Evolutionary conservation across 2,888 invertebrate genomes (phyloP).

Genomic region (Melipona bicolor): DNA sequence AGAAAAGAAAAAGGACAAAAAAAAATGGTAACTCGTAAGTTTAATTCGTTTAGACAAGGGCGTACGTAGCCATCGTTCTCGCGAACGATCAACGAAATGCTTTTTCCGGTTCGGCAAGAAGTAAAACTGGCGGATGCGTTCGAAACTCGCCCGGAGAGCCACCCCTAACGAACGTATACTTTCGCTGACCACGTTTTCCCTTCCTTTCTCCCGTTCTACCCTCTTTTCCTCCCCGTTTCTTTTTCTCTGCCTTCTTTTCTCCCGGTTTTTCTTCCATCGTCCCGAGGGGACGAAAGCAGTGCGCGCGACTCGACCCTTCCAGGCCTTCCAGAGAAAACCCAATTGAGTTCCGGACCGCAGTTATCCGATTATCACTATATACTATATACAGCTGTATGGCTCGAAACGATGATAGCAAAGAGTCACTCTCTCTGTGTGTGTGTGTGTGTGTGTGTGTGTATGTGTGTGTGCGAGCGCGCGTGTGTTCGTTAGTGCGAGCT

Average conservation of each 20-base stretch:
- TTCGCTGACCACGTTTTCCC: constrained; percentile 20
- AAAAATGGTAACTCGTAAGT: constrained; percentile 1
- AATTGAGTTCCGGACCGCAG: constrained; percentile 77
- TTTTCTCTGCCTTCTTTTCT: neutral
- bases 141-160: neutral
- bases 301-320: constrained; percentile 55
- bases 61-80: neutral
- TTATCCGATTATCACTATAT: constrained; percentile 78
- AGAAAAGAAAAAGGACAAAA: too few species aligned
- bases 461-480: neutral
- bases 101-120: neutral
- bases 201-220: neutral
- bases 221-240: too few species aligned
- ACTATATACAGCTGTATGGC: constrained; percentile 33
- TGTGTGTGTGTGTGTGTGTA: too few species aligned
- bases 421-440: too few species aligned
- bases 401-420: constrained; percentile 36
- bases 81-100: constrained; percentile 27
- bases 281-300: constrained; percentile 47
- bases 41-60: constrained; percentile 21
- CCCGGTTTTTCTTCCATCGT: neutral
- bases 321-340: constrained; percentile 61
- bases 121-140: constrained; percentile 37
- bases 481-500: constrained; percentile 30
- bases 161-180: constrained; percentile 62